Base-by-base conservation (phyloP, 2,797 vertebrate genomes). In the Fratercula arctica region DNA sequence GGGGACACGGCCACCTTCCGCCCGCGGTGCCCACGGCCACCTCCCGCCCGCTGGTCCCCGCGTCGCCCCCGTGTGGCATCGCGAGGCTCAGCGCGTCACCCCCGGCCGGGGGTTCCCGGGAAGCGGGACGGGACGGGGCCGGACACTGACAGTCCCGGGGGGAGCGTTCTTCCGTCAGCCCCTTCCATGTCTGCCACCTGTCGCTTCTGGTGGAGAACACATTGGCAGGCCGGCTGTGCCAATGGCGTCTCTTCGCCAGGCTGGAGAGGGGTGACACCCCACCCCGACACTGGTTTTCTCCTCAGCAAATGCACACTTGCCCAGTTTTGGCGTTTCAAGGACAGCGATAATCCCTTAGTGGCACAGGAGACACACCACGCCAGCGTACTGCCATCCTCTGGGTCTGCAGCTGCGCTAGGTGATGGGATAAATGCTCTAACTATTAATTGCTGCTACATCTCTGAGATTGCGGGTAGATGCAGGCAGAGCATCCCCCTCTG, bases 231-330 rank as follows among this genome's bases (percentile, higher is more conserved):
- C 23, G 28, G 56, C 28, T 8, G n/a, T 8, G 43, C 5, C 57
- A 9, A 5, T 3, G 6, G 21, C 20, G 16, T 3, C 37, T 5
- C 37, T 25, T 17, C 31, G 72, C 37, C 29, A 5, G 59, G 18
- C 0, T 13, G 24, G 3, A 8, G 45, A 2, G 7, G 11, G 31
- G 1, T 9, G 46, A 48, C 46, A 48, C 11, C 28, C 2, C 17
- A 37, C 19, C 16, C 25, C 2, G 29, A 6, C 54, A 1, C 24
- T 4, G 5, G 3, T 21, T 24, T 31, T 25, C 10, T 21, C 26
- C 21, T 7, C 16, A 4, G 0, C 1, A 33, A 28, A 3, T 2
- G 61, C 10, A 4, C 17, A 0, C 6, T 9, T 12, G 17, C 19
- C 56, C 25, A 6, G 10, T 41, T n/a, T 23, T 57, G 4, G 59